These are phyloP conservation scores for Ptychochromis oligacanthus DNA, from an alignment of 2,113 vertebrate genomes.

Conservation along the genomic window DNA sequence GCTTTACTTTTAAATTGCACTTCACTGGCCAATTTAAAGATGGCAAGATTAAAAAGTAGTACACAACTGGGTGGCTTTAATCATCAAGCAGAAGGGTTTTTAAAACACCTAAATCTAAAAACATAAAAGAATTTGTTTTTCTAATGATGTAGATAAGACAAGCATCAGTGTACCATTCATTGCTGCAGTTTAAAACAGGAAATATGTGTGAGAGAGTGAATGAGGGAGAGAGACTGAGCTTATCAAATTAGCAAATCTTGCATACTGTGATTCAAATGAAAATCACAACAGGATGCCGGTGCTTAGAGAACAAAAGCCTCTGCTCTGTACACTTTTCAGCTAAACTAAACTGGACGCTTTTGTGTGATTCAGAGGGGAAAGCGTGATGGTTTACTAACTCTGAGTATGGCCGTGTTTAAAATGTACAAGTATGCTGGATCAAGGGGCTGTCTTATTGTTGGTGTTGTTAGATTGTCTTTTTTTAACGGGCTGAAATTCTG, in stretches of 20 bases:
- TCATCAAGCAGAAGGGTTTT: not conserved
- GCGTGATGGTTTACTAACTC: not conserved
- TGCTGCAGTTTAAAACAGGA: slow-evolving; percentile 15
- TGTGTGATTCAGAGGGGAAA: not conserved
- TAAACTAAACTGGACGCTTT: slow-evolving; percentile 6
- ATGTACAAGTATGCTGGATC: not conserved
- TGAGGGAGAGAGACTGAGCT: slow-evolving; percentile 15
- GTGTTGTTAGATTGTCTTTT: no score
- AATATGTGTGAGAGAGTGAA: not conserved
- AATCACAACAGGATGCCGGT: slow-evolving; percentile 63
- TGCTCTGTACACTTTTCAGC: not conserved
- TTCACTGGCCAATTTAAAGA: not conserved
- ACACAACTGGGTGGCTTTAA: not conserved
- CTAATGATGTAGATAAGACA: not conserved
- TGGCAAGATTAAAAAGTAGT: not conserved
- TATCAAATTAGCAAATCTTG: slow-evolving; percentile 57
- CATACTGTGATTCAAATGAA: slow-evolving; percentile 72
- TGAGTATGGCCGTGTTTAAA: not conserved
- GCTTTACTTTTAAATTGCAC: not conserved
- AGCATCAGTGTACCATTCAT: not conserved
- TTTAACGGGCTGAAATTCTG: not conserved
- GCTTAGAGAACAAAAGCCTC: slow-evolving; percentile 26
- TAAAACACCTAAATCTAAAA: not conserved
- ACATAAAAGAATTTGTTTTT: not conserved
- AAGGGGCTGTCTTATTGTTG: not conserved